These are phyloP conservation scores for Resseliella maxima DNA, from an alignment of 2,888 invertebrate species.

Conservation along the genomic window DNA sequence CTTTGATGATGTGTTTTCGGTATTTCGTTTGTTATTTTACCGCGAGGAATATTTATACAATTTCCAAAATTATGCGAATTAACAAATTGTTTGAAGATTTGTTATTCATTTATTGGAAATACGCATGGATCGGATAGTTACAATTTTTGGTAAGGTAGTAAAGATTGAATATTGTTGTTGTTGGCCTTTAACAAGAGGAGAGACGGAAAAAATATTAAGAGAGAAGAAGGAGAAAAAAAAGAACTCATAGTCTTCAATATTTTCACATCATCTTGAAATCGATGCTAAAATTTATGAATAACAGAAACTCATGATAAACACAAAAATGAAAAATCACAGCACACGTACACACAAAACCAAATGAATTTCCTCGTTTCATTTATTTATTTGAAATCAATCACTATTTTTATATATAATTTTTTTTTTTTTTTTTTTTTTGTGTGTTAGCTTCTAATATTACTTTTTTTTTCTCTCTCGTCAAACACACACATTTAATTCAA, in stretches of 20 bases:
- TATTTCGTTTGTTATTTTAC: background rate
- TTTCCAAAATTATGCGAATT: background rate
- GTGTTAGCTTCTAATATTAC: constrained; percentile 25
- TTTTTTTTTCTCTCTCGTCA: background rate
- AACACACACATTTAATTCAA: constrained; percentile 56
- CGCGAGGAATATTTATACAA: constrained; percentile 11
- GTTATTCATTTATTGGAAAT: background rate
- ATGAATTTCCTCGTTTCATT: constrained; percentile 18
- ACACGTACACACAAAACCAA: constrained; percentile 8
- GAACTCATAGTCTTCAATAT: constrained; percentile 31
- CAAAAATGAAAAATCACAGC: background rate
- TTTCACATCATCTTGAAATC: constrained; percentile 32
- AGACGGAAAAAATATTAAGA: no score
- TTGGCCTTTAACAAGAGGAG: background rate
- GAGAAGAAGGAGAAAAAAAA: background rate
- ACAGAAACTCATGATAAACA: constrained; percentile 31
- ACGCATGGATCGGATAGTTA: background rate
- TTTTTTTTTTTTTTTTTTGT: background rate
- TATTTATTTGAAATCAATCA: constrained; percentile 15
- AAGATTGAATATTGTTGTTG: background rate
- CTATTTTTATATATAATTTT: no score
- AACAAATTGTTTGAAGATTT: background rate
- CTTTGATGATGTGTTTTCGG: background rate
- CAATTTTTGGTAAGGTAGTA: background rate
- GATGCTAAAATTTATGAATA: background rate